These are phyloP conservation scores for Drosophila tropicalis DNA, from an alignment of 1,140 invertebrate genomes.

Conservation along the genomic window DNA sequence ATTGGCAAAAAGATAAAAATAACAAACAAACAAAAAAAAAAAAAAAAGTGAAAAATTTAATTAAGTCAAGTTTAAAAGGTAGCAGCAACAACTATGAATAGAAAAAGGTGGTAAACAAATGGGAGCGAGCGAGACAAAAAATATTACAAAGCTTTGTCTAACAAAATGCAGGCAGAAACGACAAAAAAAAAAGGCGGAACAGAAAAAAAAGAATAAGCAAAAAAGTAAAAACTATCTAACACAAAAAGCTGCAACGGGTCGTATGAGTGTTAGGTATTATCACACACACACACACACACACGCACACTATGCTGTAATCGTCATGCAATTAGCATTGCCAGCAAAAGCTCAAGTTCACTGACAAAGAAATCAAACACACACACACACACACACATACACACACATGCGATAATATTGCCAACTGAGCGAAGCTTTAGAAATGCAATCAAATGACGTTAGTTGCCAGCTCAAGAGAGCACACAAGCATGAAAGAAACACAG, in stretches of 20 bases:
- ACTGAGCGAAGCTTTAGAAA: slow-evolving; percentile 76
- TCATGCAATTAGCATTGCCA: slow-evolving; percentile 76
- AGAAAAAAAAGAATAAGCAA: slow-evolving; percentile 39
- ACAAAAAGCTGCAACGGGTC: slow-evolving; percentile 45
- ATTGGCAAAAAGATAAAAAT: slow-evolving; percentile 68
- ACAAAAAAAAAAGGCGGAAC: slow-evolving; percentile 54
- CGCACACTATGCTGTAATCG: slow-evolving; percentile 72
- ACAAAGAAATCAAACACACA: slow-evolving; percentile 75
- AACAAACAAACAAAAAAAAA: slow-evolving; percentile 48
- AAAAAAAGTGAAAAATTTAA: slow-evolving; percentile 62
- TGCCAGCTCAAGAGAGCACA: slow-evolving; percentile 17
- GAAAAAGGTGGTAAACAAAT: slow-evolving; percentile 1
- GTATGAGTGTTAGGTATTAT: slow-evolving; percentile 70
- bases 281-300: slow-evolving; percentile 50
- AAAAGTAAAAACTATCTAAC: slow-evolving; percentile 15
- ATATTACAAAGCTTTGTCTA: slow-evolving; percentile 64
- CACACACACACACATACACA: slow-evolving; percentile 27
- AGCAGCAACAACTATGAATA: slow-evolving; percentile 31
- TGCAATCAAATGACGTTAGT: slow-evolving; percentile 80
- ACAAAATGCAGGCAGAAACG: slow-evolving; percentile 32
- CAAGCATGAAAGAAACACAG: slow-evolving; percentile 3
- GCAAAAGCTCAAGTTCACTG: slow-evolving; percentile 80
- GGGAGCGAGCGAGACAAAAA: slow-evolving; percentile 48
- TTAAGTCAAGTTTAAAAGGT: slow-evolving; percentile 77
- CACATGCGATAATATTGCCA: slow-evolving; percentile 66